Percentiles rank a stretch among this genome's conserved stretches.
Conservation (phyloP, 2,797 vertebrate species). For the Takifugu rubripes region DNA sequence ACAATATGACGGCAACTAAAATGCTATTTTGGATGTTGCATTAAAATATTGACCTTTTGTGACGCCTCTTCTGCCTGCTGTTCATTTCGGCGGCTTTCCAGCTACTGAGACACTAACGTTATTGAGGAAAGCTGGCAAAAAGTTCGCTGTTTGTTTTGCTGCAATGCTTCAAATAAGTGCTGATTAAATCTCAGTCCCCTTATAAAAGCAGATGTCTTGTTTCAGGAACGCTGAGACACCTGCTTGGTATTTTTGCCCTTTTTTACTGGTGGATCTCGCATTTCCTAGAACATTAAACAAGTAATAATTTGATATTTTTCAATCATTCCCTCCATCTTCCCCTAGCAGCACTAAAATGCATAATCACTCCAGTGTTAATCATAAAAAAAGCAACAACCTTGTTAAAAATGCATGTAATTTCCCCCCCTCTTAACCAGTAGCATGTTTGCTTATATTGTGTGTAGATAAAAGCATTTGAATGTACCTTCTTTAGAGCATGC, state of each 20-base stretch:
- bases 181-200: too few relatives aligned
- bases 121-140: neutral
- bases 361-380: constrained; percentile 10
- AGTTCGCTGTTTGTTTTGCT: neutral
- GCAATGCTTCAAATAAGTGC: neutral
- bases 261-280: neutral
- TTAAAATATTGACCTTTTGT: neutral
- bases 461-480: constrained; percentile 62
- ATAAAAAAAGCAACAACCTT: constrained; percentile 14
- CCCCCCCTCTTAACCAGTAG: constrained; percentile 21
- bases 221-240: too few relatives aligned
- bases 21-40: neutral
- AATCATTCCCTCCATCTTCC: neutral
- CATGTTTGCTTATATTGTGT: constrained; percentile 53
- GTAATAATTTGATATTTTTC: constrained; percentile 16
- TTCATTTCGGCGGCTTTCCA: neutral
- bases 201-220: too few relatives aligned
- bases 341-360: constrained; percentile 13
- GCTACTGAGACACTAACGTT: neutral
- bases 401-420: constrained; percentile 25
- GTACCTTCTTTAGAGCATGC: constrained; percentile 59
- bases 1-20: neutral
- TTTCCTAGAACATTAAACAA: neutral
- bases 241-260: neutral
- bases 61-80: neutral